Evolutionary conservation across 2,888 invertebrate species (phyloP).

Genomic region (Hydrotaea cyrtoneurina): DNA sequence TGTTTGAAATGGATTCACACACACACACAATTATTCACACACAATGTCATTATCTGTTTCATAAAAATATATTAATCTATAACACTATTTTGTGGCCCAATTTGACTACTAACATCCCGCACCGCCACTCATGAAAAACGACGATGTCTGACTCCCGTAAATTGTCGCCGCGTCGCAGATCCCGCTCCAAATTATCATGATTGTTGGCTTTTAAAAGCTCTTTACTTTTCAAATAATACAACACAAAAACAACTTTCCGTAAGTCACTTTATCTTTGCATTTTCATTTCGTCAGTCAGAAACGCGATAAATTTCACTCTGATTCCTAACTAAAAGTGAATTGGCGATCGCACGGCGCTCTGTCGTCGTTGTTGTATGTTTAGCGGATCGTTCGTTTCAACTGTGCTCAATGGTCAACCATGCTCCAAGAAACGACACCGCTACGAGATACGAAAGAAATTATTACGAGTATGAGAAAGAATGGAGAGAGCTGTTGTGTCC

Average conservation of each 20-base stretch:
- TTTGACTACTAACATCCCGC: constrained; percentile 77
- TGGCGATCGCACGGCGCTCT: neutral
- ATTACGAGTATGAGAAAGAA: neutral
- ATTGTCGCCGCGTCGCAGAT: constrained; percentile 80
- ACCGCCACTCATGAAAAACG: constrained; percentile 77
- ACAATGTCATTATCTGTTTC: too few relatives aligned
- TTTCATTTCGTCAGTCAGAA: neutral
- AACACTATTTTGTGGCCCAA: neutral
- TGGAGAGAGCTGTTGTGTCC: neutral
- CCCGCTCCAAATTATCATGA: constrained; percentile 80
- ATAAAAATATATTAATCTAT: too few relatives aligned
- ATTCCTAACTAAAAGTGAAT: neutral
- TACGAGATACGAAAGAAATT: neutral
- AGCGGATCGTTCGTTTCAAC: neutral
- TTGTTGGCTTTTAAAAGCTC: neutral
- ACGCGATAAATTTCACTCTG: neutral
- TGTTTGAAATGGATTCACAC: too few relatives aligned
- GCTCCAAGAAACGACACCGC: neutral
- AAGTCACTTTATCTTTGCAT: neutral
- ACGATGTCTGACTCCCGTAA: constrained; percentile 79
- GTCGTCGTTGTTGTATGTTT: neutral
- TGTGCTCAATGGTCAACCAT: neutral
- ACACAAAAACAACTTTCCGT: neutral
- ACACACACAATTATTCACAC: too few relatives aligned
- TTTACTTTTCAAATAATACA: neutral